phyloP scores from a whole-genome alignment of 2,113 vertebrate species.

The Vanacampus margaritifer region DNA sequence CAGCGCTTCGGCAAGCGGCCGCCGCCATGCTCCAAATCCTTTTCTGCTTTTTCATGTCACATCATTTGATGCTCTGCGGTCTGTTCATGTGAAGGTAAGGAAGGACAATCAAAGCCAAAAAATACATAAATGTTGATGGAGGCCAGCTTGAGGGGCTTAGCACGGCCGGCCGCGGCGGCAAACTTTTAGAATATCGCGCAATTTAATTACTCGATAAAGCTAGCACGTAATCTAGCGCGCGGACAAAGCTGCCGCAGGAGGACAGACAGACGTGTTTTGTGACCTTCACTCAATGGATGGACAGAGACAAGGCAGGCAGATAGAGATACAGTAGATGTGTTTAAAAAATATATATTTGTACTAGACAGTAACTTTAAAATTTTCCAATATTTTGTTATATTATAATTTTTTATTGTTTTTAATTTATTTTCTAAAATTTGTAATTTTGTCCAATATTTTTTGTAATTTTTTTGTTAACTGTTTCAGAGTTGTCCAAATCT shows the following conservation, averaged over 20 bases:
- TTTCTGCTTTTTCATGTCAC: neutral
- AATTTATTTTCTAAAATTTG: no score
- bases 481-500: no score
- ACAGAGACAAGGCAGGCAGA: no score
- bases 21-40: neutral
- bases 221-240: neutral
- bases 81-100: neutral
- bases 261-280: neutral
- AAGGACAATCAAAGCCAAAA: neutral
- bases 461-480: no score
- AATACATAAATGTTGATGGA: neutral
- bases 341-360: no score
- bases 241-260: neutral
- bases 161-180: no score
- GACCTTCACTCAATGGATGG: neutral
- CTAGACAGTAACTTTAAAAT: no score
- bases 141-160: neutral
- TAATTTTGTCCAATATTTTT: no score
- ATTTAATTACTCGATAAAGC: neutral
- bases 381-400: no score
- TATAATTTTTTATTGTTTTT: no score
- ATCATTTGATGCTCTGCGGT: neutral
- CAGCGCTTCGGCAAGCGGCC: constrained; percentile 38
- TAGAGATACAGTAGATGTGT: no score
- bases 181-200: neutral